Conservation (phyloP, 2,888 invertebrate genomes). For the Itoplectis maculator region DNA sequence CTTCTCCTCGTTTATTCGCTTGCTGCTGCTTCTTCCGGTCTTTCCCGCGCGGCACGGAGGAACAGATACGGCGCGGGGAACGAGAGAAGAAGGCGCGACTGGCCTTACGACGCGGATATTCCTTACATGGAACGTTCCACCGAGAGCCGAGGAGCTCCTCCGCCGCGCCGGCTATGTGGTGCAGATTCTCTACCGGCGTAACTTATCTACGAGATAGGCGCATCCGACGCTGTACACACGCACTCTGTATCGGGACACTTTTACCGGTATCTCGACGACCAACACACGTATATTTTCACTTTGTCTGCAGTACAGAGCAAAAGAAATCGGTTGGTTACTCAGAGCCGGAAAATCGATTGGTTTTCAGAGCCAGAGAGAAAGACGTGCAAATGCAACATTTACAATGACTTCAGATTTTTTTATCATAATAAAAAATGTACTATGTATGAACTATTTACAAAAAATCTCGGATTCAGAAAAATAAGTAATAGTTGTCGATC, state of each 20-base stretch:
- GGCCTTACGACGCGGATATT: slow-evolving; percentile 69
- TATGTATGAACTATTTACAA: too few species aligned
- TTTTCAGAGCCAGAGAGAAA: slow-evolving; percentile 1
- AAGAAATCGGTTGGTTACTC: not conserved
- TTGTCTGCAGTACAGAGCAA: not conserved
- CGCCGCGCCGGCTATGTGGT: slow-evolving; percentile 46
- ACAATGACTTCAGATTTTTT: not conserved
- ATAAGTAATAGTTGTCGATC: not conserved
- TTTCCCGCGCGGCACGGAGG: slow-evolving; percentile 23
- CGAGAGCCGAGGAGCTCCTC: slow-evolving; percentile 51
- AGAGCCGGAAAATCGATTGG: not conserved
- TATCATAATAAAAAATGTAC: not conserved
- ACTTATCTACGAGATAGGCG: slow-evolving; percentile 66
- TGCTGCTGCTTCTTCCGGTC: slow-evolving; percentile 54
- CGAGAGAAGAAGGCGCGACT: slow-evolving; percentile 46
- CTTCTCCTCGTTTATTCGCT: slow-evolving; percentile 49
- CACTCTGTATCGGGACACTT: slow-evolving; percentile 41
- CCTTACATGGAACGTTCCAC: slow-evolving; percentile 70
- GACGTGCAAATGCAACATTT: not conserved
- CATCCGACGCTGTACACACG: slow-evolving; percentile 44
- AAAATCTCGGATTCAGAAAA: too few species aligned
- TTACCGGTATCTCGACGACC: slow-evolving; percentile 26
- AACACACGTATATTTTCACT: slow-evolving; percentile 14
- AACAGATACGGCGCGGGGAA: slow-evolving; percentile 20
- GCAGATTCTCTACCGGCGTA: slow-evolving; percentile 49